Conservation (phyloP, 2,888 invertebrate genomes). For the Scrobipalpa costella region DNA sequence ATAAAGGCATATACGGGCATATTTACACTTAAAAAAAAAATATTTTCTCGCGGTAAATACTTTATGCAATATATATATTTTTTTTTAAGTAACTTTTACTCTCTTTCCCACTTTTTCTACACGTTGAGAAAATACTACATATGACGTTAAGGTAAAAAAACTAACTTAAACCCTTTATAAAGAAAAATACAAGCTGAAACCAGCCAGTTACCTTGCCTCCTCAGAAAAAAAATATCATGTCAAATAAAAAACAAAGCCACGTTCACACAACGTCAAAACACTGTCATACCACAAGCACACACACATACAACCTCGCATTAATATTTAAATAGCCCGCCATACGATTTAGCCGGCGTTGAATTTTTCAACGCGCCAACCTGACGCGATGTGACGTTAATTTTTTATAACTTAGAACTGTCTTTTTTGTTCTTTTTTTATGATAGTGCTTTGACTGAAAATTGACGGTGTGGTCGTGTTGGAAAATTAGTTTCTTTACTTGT, state of each 20-base stretch:
- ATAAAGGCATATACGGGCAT: too few relatives aligned
- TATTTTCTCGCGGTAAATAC: too few relatives aligned
- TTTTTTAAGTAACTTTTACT: too few relatives aligned
- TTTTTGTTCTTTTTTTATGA: not conserved
- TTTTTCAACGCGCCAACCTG: conserved; percentile 51
- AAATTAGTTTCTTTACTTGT: not conserved
- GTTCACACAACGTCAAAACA: conserved; percentile 6
- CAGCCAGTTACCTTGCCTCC: not conserved
- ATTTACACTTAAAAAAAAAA: too few relatives aligned
- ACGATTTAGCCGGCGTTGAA: conserved; percentile 36
- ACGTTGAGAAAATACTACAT: too few relatives aligned
- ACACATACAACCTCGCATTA: not conserved
- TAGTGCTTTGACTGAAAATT: not conserved
- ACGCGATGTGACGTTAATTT: conserved; percentile 40
- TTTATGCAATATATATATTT: too few relatives aligned
- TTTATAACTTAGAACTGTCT: conserved; percentile 31
- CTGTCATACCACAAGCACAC: not conserved
- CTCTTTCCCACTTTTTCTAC: too few relatives aligned
- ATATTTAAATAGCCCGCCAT: conserved; percentile 24
- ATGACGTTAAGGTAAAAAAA: too few relatives aligned
- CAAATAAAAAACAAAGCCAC: not conserved
- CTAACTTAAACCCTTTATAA: too few relatives aligned
- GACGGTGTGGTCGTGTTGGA: not conserved
- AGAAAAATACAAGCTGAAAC: not conserved
- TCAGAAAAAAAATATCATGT: not conserved